Conservation (phyloP, 2,888 invertebrate species). For the Xestia xanthographa region DNA sequence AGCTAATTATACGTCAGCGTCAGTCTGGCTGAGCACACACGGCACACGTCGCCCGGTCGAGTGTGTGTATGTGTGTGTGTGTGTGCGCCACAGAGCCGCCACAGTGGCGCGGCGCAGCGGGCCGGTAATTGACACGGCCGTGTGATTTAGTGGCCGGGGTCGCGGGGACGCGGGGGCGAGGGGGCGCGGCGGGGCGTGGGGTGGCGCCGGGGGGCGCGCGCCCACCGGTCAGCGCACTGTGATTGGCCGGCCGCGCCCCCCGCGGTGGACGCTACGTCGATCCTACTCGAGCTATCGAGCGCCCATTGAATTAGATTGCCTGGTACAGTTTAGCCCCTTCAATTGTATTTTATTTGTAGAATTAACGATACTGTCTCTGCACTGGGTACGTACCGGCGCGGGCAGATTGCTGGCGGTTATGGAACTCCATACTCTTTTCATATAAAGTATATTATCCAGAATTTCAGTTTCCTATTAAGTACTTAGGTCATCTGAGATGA, state of each 20-base stretch:
- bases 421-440: not conserved
- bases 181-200: constrained; percentile 66
- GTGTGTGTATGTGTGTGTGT: constrained; percentile 1
- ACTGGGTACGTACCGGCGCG: not conserved
- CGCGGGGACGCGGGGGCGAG: constrained; percentile 47
- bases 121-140: constrained; percentile 70
- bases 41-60: not conserved
- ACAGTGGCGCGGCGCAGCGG: constrained; percentile 23
- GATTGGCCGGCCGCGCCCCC: constrained; percentile 45
- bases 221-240: constrained; percentile 63
- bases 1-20: constrained; percentile 9
- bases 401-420: not conserved
- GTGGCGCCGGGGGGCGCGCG: constrained; percentile 67
- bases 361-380: not conserved
- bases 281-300: constrained; percentile 18
- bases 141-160: constrained; percentile 68
- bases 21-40: not conserved
- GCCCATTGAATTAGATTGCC: constrained; percentile 25
- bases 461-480: not conserved
- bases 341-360: constrained; percentile 2
- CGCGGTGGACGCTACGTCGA: constrained; percentile 26
- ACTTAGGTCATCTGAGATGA: not conserved
- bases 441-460: not conserved
- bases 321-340: not conserved
- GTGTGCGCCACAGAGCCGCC: constrained; percentile 5